Percentiles rank a stretch among this genome's conserved stretches.
Evolutionary conservation across 2,888 invertebrate species (phyloP).

Genomic region (Scotopteryx bipunctaria): DNA sequence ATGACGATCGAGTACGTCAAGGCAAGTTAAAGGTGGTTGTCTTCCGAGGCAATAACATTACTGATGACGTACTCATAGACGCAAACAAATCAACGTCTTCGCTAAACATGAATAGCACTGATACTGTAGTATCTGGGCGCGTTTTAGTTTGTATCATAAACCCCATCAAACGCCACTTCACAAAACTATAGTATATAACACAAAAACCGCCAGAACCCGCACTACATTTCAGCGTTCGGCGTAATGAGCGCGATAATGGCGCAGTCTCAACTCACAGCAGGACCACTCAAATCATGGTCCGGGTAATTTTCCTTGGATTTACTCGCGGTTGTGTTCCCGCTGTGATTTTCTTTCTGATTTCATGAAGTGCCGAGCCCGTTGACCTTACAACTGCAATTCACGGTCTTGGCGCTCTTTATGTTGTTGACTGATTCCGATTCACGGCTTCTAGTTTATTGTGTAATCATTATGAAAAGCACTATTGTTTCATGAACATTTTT

Average conservation of each 20-base stretch:
- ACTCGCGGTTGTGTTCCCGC: constrained; percentile 21
- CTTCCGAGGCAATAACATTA: neutral
- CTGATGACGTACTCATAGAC: neutral
- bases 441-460: neutral
- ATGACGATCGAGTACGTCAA: neutral
- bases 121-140: neutral
- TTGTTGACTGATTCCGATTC: constrained; percentile 1
- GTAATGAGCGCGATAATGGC: constrained; percentile 21
- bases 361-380: constrained; percentile 12
- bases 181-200: neutral
- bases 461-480: neutral
- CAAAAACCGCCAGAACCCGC: constrained; percentile 8
- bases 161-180: neutral
- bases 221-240: constrained; percentile 23
- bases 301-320: constrained; percentile 36
- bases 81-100: neutral
- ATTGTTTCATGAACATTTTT: neutral
- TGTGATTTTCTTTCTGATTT: constrained; percentile 21
- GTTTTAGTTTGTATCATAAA: neutral
- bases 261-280: constrained; percentile 18
- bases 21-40: neutral
- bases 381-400: constrained; percentile 18
- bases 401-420: constrained; percentile 10
- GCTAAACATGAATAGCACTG: neutral
- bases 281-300: constrained; percentile 15